These are phyloP conservation scores for Ganaspis sp. DNA, from an alignment of 1,140 invertebrate genomes.

Conservation along the genomic window DNA sequence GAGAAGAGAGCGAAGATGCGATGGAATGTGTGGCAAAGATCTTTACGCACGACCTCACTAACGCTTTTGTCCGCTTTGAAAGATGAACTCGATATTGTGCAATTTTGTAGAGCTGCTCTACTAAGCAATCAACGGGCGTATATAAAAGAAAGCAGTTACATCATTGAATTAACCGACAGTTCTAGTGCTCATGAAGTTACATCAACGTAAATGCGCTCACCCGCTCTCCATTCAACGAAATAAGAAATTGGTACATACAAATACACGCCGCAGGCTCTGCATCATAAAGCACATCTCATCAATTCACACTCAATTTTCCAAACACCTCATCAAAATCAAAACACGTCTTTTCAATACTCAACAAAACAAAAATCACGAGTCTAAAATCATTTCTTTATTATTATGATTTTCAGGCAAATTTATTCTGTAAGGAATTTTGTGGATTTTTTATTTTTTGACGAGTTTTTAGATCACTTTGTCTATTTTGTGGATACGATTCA, in stretches of 20 bases:
- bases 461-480: too few species aligned
- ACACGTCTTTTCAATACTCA: not conserved
- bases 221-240: constrained; percentile 2
- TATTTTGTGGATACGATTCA: too few species aligned
- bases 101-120: constrained; percentile 14
- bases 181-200: constrained; percentile 9
- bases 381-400: too few species aligned
- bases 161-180: constrained; percentile 21
- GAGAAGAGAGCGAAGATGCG: not conserved
- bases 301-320: not conserved
- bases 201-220: not conserved
- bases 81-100: constrained; percentile 23
- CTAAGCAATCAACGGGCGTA: constrained; percentile 31
- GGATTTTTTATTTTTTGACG: too few species aligned
- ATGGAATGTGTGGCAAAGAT: constrained; percentile 3
- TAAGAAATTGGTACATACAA: constrained; percentile 10
- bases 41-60: constrained; percentile 26
- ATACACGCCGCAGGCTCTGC: not conserved
- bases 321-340: not conserved
- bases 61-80: constrained; percentile 20
- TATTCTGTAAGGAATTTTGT: too few species aligned
- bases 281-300: constrained; percentile 5
- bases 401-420: too few species aligned
- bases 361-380: not conserved
- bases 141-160: constrained; percentile 26